A percentile compares a stretch with the other conserved stretches of the same genome.
These are phyloP conservation scores for Ceuthmochares aereus DNA, from an alignment of 2,113 vertebrate genomes.

Conservation along the genomic window DNA sequence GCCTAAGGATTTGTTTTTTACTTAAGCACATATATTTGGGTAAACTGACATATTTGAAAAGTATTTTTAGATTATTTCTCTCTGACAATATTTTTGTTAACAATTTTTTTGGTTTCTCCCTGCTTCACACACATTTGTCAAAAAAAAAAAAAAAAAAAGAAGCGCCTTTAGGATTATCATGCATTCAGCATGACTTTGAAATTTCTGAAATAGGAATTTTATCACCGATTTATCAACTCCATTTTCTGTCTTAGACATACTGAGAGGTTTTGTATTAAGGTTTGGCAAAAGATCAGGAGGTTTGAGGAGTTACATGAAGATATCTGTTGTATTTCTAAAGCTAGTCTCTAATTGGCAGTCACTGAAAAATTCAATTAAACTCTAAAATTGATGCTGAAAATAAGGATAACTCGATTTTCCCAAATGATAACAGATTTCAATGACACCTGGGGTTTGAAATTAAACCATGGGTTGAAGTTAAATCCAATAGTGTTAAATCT, in stretches of 20 bases:
- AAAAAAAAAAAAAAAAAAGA: not conserved
- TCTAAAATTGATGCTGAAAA: conserved; percentile 4
- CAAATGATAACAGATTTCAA: not conserved
- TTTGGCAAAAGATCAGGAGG: not conserved
- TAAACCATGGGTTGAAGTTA: not conserved
- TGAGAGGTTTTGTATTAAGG: not conserved
- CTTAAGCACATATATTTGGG: not conserved
- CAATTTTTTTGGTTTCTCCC: not conserved
- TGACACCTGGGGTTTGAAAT: conserved; percentile 26
- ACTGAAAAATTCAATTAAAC: conserved; percentile 6
- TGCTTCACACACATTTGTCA: not conserved
- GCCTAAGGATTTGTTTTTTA: not conserved
- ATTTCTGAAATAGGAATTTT: not conserved
- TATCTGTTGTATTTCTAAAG: conserved; percentile 9
- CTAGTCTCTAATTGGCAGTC: not conserved
- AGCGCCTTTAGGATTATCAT: not conserved
- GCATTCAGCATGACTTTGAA: not conserved
- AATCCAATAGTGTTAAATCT: not conserved
- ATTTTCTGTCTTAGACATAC: not conserved
- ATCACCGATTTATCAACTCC: not conserved
- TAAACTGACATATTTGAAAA: not conserved
- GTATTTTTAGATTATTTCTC: not conserved
- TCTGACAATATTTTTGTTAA: not conserved
- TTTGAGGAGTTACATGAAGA: not conserved
- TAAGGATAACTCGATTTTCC: conserved; percentile 23